These are phyloP conservation scores for Mixornis gularis DNA, from an alignment of 2,113 vertebrate species.

Conservation along the genomic window DNA sequence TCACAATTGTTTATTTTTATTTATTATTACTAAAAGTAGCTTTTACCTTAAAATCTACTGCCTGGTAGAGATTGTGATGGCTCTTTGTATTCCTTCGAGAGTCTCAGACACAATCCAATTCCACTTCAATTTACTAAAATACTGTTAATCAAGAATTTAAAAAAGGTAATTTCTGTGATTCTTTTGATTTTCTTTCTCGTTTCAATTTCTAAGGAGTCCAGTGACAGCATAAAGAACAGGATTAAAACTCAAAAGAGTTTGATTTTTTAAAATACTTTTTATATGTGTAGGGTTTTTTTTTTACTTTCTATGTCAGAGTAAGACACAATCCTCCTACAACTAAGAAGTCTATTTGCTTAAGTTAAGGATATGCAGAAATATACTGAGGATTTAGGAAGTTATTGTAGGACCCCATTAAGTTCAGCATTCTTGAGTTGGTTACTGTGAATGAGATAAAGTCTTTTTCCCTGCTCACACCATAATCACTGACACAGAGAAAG, in stretches of 20 bases:
- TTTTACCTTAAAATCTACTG: background rate
- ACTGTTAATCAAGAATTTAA: background rate
- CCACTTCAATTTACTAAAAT: background rate
- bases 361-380: background rate
- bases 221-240: background rate
- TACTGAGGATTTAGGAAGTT: background rate
- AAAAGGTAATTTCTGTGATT: background rate
- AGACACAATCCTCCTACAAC: background rate
- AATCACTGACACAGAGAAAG: background rate
- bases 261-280: background rate
- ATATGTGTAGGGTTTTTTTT: background rate
- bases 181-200: background rate
- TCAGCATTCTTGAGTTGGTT: background rate
- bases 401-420: background rate
- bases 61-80: background rate
- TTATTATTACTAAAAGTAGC: background rate
- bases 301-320: background rate
- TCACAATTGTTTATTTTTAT: background rate
- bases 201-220: background rate
- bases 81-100: background rate
- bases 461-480: background rate
- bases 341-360: background rate
- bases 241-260: background rate
- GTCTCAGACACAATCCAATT: background rate
- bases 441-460: background rate